phyloP scores from a whole-genome alignment of 2,797 vertebrate genomes.

The Cercopithecus diana region DNA sequence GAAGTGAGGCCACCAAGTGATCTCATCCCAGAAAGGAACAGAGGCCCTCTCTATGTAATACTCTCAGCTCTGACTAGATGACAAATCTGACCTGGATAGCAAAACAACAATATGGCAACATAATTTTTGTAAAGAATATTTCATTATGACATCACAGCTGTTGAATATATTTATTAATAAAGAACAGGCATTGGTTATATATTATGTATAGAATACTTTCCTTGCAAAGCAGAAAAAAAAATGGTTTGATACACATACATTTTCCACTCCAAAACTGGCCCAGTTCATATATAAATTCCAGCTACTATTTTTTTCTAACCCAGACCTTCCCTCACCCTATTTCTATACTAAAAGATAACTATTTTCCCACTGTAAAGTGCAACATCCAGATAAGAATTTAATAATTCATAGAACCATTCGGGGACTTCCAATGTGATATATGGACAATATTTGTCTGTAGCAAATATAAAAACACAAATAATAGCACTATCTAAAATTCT shows the following conservation, averaged over 20 bases:
- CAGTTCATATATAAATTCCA: conserved; percentile 16
- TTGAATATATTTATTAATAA: not conserved
- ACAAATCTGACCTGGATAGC: not conserved
- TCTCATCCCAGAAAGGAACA: not conserved
- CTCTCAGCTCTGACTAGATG: not conserved
- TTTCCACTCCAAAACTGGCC: not conserved
- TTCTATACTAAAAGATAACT: not conserved
- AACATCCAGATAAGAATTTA: not conserved
- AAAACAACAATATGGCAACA: not conserved
- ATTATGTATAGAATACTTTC: not conserved
- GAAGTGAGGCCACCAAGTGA: not conserved
- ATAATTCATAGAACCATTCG: not conserved
- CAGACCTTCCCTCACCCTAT: not conserved
- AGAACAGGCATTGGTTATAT: not conserved
- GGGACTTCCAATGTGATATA: not conserved
- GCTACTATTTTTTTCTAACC: not conserved
- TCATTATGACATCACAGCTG: not conserved
- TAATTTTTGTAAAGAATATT: not conserved
- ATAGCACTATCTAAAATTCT: not conserved
- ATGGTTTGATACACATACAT: not conserved
- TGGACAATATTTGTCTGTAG: not conserved
- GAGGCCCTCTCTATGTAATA: not conserved
- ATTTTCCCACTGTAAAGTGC: not conserved
- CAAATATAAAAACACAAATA: conserved; percentile 17
- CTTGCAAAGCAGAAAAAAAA: not conserved